Evolutionary conservation across 2,797 vertebrate genomes (phyloP), one percentile per base, ranked within the genome.

Genomic region (Helicolenus hilgendorfi): DNA sequence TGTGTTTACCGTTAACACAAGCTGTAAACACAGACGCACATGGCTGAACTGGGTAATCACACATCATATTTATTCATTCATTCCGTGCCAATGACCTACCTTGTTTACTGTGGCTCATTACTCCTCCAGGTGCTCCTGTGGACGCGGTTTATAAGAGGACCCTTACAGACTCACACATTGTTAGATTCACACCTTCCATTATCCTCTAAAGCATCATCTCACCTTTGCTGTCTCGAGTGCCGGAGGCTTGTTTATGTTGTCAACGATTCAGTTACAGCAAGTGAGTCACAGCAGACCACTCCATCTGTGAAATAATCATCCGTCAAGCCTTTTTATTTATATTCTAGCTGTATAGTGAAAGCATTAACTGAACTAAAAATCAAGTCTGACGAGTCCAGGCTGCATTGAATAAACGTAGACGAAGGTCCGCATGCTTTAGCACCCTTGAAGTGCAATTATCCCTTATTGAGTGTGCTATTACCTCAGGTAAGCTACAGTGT

Each of bases 201-300:
- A 90, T 83, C 77, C 90, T 85, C 24, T 22, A 65, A 89, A 81
- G 7, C 72, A 10, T 60, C 58, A n/a, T 71, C 55, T 86, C 86
- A 88, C 86, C 88, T 83, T 77, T 5, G 1, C 77, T 26, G 76
- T 71, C 74, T 91, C 24, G 1, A 87, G 85, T 26, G 79, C 82
- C 7, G 7, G 18, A 76, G 83, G 72, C 82, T 85, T 85, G 80
- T 94, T 93, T 86, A 73, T 71, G 74, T 73, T 84, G 81, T 81
- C 75, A 79, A 18, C 77, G 10, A 70, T 77, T 89, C 78, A 85
- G 93, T 89, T 88, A 71, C 88, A 81, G 79, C 65, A 13, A 63
- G 73, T 78, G 83, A 93, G 85, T 88, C 91, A 91, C 83, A 78
- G 62, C 76, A 59, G 56, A 90, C 74, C 78, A 14, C 86, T 88